Evolutionary conservation across 1,140 invertebrate species (phyloP).

Genomic region (Eumaeus atala): DNA sequence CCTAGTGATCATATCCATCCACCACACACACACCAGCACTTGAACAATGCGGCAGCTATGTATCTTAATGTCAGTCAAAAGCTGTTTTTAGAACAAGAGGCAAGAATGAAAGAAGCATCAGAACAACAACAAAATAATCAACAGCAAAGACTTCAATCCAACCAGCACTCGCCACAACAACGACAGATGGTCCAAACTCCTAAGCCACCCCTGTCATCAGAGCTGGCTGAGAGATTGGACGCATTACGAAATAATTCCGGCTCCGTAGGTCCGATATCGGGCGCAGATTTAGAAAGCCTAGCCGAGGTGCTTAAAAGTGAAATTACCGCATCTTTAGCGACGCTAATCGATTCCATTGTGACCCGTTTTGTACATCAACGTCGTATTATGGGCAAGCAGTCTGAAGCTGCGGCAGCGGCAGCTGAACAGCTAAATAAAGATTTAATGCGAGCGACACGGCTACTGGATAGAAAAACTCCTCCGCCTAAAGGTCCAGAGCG

Average conservation of each 20-base stretch:
- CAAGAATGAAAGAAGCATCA: slow-evolving; percentile 81
- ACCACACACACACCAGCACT: slow-evolving; percentile 76
- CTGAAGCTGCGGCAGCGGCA: slow-evolving; percentile 82
- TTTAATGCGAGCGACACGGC: slow-evolving; percentile 83
- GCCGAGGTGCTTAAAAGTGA: slow-evolving; percentile 93
- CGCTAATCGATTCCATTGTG: slow-evolving; percentile 92
- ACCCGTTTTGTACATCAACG: slow-evolving; percentile 88
- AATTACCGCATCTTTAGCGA: slow-evolving; percentile 87
- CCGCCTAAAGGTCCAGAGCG: slow-evolving; percentile 85
- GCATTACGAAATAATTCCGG: slow-evolving; percentile 78
- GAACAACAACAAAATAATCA: slow-evolving; percentile 72
- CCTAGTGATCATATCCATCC: slow-evolving; percentile 72
- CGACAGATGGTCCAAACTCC: slow-evolving; percentile 64
- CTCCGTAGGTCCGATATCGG: slow-evolving; percentile 78
- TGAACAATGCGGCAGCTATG: slow-evolving; percentile 83
- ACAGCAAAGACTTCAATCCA: slow-evolving; percentile 70
- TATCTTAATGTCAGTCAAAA: slow-evolving; percentile 83
- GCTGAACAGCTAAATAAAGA: slow-evolving; percentile 89
- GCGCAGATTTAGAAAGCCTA: slow-evolving; percentile 87
- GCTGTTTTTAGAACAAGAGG: slow-evolving; percentile 85
- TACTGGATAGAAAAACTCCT: slow-evolving; percentile 88
- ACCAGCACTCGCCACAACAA: slow-evolving; percentile 74
- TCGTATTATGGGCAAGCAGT: slow-evolving; percentile 83
- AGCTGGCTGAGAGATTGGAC: slow-evolving; percentile 78
- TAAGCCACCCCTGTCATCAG: slow-evolving; percentile 74